Evolutionary conservation across 2,888 invertebrate genomes (phyloP).

Genomic region (Thereva unica): DNA sequence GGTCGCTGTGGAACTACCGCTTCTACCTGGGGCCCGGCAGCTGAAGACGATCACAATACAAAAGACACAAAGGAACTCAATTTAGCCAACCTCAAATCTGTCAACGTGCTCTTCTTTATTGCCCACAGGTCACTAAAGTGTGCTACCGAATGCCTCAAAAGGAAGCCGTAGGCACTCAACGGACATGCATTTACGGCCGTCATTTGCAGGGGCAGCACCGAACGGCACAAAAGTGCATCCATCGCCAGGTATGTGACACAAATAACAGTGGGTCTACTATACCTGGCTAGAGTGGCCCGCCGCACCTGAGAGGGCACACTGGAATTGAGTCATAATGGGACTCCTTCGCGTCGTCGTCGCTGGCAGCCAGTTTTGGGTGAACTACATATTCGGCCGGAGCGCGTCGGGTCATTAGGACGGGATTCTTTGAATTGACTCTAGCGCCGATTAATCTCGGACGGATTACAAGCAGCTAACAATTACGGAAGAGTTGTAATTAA

Average conservation of each 20-base stretch:
- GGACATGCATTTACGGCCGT: not conserved
- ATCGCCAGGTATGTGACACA: too few relatives aligned
- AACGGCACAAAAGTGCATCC: not conserved
- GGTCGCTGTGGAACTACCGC: too few relatives aligned
- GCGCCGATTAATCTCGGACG: slow-evolving; percentile 20
- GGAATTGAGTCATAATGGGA: too few relatives aligned
- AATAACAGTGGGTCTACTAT: too few relatives aligned
- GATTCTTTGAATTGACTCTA: not conserved
- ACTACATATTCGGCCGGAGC: not conserved
- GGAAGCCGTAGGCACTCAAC: slow-evolving; percentile 1
- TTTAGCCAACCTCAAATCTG: slow-evolving; percentile 12
- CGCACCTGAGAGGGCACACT: too few relatives aligned
- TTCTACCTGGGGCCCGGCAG: too few relatives aligned
- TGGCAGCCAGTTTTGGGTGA: slow-evolving; percentile 8
- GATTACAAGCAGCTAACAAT: slow-evolving; percentile 29
- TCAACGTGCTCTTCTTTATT: slow-evolving; percentile 16
- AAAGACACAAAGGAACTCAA: not conserved
- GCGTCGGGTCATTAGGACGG: not conserved
- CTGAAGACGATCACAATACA: too few relatives aligned
- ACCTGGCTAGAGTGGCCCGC: too few relatives aligned
- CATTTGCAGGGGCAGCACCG: not conserved
- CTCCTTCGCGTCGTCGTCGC: not conserved
- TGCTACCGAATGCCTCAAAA: slow-evolving; percentile 6
- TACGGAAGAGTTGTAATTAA: slow-evolving; percentile 39
- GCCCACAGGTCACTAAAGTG: slow-evolving; percentile 23